Evolutionary conservation across 1,140 invertebrate genomes (phyloP).

Genomic region (Papilio machaon): DNA sequence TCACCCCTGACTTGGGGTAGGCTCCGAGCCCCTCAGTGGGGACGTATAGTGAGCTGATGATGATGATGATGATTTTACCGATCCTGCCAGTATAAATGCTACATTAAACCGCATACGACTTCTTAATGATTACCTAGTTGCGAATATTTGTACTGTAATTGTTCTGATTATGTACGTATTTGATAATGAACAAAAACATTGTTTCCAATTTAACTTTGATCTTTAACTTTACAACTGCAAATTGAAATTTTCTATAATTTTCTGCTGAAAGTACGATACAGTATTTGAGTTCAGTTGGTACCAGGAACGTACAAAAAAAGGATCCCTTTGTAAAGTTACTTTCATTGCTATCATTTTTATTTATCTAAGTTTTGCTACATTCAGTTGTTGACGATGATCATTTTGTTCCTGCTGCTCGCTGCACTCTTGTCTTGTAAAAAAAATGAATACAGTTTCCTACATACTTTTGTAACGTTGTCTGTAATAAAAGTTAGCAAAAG

Average conservation of each 20-base stretch:
- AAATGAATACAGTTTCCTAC: not conserved
- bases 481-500: not conserved
- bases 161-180: not conserved
- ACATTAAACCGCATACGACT: no score
- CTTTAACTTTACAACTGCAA: not conserved
- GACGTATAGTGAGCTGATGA: no score
- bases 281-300: not conserved
- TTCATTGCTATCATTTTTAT: not conserved
- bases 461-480: not conserved
- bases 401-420: no score
- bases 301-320: not conserved
- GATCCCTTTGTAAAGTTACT: not conserved
- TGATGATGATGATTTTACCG: no score
- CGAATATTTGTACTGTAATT: not conserved
- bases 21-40: no score
- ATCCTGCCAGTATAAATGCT: no score
- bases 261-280: not conserved
- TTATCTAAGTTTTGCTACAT: not conserved
- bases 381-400: not conserved
- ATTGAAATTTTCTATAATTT: not conserved
- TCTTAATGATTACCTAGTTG: not conserved
- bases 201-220: not conserved
- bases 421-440: no score
- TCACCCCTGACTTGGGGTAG: no score
- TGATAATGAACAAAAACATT: not conserved